Conservation (phyloP, 1,140 invertebrate genomes). For the Brachionus sp. region DNA sequence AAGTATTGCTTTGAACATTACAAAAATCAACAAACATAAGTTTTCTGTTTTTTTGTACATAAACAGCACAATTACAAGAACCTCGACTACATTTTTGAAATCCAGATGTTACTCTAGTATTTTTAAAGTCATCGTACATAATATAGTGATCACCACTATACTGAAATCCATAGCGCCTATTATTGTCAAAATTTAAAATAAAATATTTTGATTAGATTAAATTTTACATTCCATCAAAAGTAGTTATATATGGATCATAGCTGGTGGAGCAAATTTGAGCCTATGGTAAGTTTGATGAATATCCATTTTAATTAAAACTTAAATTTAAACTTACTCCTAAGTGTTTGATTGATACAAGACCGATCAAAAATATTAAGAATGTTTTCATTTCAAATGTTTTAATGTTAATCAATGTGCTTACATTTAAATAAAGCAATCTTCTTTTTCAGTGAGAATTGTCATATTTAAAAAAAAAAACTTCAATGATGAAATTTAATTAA, state of each 20-base stretch:
- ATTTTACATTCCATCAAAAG: constrained; percentile 10
- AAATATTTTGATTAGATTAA: not conserved
- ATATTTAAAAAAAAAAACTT: not conserved
- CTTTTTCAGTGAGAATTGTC: not conserved
- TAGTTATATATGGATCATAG: constrained; percentile 10
- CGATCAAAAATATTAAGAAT: not conserved
- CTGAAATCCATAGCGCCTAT: not conserved
- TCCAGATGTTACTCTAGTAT: not conserved
- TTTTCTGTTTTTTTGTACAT: constrained; percentile 20
- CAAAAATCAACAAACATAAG: constrained; percentile 35
- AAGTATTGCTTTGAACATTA: not conserved
- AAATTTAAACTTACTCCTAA: not conserved
- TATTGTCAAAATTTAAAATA: not conserved
- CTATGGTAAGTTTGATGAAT: not conserved
- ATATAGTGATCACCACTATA: constrained; percentile 15
- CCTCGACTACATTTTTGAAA: not conserved
- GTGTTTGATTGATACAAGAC: not conserved
- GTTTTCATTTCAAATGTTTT: not conserved
- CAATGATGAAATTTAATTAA: not conserved
- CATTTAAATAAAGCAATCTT: not conserved
- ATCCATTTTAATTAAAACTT: not conserved
- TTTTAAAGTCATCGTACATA: constrained; percentile 32
- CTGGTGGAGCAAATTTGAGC: not conserved
- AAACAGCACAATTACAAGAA: constrained; percentile 13
- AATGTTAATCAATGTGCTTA: not conserved